Percentiles rank a stretch among this genome's conserved stretches.
Evolutionary conservation across 2,888 invertebrate genomes (phyloP).

Genomic region (Nysson spinosus): DNA sequence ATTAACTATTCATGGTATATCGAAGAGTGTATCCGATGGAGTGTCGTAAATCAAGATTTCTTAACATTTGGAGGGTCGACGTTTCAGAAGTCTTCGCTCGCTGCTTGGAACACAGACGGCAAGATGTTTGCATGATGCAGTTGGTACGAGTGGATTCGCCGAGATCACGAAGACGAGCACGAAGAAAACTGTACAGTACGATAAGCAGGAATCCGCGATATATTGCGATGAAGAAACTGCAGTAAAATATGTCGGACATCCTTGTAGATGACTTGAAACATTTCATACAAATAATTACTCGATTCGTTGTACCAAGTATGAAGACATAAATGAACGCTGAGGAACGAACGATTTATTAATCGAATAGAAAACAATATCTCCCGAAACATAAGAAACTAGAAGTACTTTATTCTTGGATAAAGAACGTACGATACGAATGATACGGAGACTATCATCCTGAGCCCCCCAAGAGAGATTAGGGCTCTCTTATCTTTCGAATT

Average conservation of each 20-base stretch:
- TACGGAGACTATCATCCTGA: conserved; percentile 1
- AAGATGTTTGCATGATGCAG: conserved; percentile 11
- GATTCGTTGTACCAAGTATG: too few species aligned
- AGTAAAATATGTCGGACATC: too few species aligned
- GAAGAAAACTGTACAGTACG: conserved; percentile 31
- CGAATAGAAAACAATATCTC: background rate
- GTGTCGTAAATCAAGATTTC: conserved; percentile 14
- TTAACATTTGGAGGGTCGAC: background rate
- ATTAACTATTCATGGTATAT: too few species aligned
- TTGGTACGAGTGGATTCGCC: conserved; percentile 24
- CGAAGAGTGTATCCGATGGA: conserved; percentile 26
- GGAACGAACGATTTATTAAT: background rate
- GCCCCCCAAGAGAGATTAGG: conserved; percentile 5
- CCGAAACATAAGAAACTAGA: background rate
- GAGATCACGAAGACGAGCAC: conserved; percentile 35
- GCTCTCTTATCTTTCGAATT: conserved; percentile 16
- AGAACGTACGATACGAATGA: background rate
- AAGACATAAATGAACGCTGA: background rate
- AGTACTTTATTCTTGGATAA: background rate
- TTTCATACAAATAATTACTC: too few species aligned
- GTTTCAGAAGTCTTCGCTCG: background rate
- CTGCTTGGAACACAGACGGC: background rate
- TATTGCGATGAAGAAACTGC: too few species aligned
- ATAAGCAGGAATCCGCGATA: too few species aligned
- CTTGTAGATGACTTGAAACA: too few species aligned